phyloP scores from a whole-genome alignment of 2,888 invertebrate species.

The Ariolimax columbianus region DNA sequence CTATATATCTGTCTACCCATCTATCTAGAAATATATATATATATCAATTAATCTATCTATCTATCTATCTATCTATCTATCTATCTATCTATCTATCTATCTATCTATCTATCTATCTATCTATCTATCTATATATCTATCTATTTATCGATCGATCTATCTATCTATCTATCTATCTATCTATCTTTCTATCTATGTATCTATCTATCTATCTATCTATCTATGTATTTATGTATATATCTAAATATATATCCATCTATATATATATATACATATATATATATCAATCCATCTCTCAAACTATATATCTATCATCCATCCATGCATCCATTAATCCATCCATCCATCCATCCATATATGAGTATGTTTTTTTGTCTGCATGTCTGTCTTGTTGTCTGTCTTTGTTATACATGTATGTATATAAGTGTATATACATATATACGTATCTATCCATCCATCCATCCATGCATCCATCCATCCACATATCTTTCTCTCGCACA shows the following conservation, averaged over 20 bases:
- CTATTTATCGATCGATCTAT: too few relatives aligned
- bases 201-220: slow-evolving; percentile 9
- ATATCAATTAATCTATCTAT: background rate
- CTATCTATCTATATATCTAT: too few relatives aligned
- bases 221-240: background rate
- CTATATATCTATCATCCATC: too few relatives aligned
- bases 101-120: slow-evolving; percentile 10
- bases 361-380: background rate
- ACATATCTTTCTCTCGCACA: background rate
- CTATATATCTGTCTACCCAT: background rate
- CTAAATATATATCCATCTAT: background rate
- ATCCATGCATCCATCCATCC: slow-evolving; percentile 16
- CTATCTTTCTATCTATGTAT: slow-evolving; percentile 1
- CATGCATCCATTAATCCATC: background rate
- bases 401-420: too few relatives aligned
- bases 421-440: background rate
- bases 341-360: slow-evolving; percentile 9
- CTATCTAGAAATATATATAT: background rate
- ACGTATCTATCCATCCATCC: slow-evolving; percentile 18
- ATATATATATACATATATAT: too few relatives aligned
- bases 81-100: slow-evolving; percentile 24
- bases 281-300: background rate
- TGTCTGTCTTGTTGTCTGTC: background rate
- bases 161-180: slow-evolving; percentile 7
- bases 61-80: slow-evolving; percentile 26